A percentile compares a stretch with the other conserved stretches of the same genome.
Evolutionary conservation across 2,113 vertebrate genomes (phyloP).

Genomic region (Engystomops pustulosus): DNA sequence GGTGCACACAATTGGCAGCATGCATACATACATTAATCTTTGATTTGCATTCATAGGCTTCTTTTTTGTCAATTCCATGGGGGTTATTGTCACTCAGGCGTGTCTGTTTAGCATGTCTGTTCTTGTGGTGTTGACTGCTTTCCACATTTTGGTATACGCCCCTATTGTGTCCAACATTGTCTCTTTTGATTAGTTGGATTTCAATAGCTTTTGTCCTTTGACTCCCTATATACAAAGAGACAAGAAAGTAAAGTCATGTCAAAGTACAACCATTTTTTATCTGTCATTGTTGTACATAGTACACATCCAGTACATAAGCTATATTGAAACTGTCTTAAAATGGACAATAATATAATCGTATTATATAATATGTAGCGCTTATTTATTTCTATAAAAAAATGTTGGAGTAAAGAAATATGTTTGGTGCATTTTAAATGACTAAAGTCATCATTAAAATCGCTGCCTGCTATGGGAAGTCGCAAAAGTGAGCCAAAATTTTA

Average conservation of each 20-base stretch:
- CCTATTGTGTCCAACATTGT: neutral
- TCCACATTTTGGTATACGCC: neutral
- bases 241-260: neutral
- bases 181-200: neutral
- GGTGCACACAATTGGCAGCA: neutral
- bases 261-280: neutral
- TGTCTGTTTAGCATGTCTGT: neutral
- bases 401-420: too few species aligned
- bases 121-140: neutral
- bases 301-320: neutral
- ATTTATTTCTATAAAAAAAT: too few species aligned
- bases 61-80: neutral
- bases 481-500: too few species aligned
- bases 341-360: neutral
- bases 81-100: neutral
- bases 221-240: neutral
- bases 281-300: neutral
- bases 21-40: neutral
- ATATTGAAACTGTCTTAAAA: neutral
- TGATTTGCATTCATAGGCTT: neutral
- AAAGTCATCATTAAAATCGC: too few species aligned
- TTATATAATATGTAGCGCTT: too few species aligned
- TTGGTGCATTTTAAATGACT: too few species aligned
- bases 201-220: neutral
- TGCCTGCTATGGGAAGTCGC: too few species aligned